Base-by-base conservation (phyloP, 2,113 vertebrate species). In the Hiodon alosoides region DNA sequence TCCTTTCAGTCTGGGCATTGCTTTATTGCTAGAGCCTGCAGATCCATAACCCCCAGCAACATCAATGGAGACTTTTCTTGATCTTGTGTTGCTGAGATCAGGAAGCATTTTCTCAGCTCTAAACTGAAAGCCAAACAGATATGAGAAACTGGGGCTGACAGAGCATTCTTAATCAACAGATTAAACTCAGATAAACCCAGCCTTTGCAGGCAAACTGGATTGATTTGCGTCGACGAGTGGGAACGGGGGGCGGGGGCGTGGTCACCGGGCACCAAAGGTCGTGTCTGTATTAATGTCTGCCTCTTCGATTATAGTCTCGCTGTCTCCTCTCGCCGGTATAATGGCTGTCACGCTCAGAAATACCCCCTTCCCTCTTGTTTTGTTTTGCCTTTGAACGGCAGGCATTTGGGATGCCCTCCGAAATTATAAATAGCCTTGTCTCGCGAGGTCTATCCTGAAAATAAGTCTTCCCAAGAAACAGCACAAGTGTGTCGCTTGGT, bases 151-250 rank as follows among this genome's bases (percentile, higher is more conserved):
- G 31, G 31, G 55, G 71, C 76, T 82, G 79, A 87, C 85, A 81
- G 82, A 75, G 74, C 54, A 74, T 77, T 74, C 67, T 69, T 85
- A 79, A 89, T 87, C 81, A 81, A 81, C 84, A 73, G 78, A 80
- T 74, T 81, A 83, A 59, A 83, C 83, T 84, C 69, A 75, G 86
- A 88, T 87, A 83, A 83, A 73, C 83, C 46, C 81, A 78, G 84
- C 82, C 80, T 84, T 79, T 70, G 73, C 76, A 31, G 80, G 82
- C 77, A 78, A 83, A 84, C 80, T 78, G 54, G 71, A 86, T 84
- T 76, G 83, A 88, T 87, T 74, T 74, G 4, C 6, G 52, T 52
- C 50, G 77, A 74, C 55, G 17, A 80, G 71, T 55, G 73, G 52
- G 71, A 80, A 78, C 79, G 79, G 79, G 76, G 73, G 77, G 83